Percentiles rank a stretch among this genome's conserved stretches.
These are phyloP conservation scores for Bombus balteatus DNA, from an alignment of 1,140 invertebrate species.

Conservation along the genomic window DNA sequence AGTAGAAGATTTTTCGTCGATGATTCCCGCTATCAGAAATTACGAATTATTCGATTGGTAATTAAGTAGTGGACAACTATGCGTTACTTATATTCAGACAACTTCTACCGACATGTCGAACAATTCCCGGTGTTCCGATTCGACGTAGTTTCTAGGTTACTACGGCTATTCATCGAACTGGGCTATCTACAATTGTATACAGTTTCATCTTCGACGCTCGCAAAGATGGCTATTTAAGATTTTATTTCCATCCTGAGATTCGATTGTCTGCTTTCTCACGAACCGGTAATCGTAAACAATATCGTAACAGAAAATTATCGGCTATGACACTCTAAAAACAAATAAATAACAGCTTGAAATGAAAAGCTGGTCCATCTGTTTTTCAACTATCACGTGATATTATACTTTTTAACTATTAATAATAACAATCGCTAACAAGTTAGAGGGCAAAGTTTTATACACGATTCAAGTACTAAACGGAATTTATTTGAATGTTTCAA, in stretches of 20 bases:
- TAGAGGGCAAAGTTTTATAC: no score
- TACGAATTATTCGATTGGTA: background rate
- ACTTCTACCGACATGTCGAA: background rate
- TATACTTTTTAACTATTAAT: background rate
- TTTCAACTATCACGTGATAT: background rate
- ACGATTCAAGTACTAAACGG: no score
- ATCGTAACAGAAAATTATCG: background rate
- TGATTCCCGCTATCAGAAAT: background rate
- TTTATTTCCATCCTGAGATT: conserved; percentile 27
- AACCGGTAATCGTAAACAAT: background rate
- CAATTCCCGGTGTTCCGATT: conserved; percentile 19
- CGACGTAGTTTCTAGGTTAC: conserved; percentile 42
- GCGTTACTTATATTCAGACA: background rate
- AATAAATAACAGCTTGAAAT: no score
- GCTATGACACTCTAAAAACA: background rate
- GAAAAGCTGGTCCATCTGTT: no score
- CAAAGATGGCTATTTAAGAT: conserved; percentile 38
- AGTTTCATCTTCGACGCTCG: background rate
- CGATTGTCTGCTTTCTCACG: conserved; percentile 14
- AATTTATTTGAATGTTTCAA: no score
- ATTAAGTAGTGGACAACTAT: background rate
- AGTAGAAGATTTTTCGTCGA: background rate
- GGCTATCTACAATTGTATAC: conserved; percentile 29
- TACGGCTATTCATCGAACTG: conserved; percentile 40
- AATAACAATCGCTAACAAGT: no score